Percentiles rank a stretch among this genome's conserved stretches.
Conservation (phyloP, 2,113 vertebrate species). For the Platichthys stellatus region DNA sequence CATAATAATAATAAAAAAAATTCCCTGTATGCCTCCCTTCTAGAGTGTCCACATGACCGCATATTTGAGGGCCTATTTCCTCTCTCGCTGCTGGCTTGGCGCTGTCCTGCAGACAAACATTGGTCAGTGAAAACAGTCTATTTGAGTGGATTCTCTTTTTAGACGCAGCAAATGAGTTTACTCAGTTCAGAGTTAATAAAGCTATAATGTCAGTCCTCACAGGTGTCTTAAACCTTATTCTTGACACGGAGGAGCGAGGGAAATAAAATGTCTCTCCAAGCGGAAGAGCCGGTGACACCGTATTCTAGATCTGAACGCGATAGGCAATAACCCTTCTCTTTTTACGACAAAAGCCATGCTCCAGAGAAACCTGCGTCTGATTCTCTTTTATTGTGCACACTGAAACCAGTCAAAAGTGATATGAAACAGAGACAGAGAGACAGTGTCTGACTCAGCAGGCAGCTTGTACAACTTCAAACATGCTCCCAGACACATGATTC, state of each 20-base stretch:
- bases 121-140: conserved; percentile 77
- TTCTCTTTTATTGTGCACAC: conserved; percentile 15
- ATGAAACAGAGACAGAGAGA: conserved; percentile 33
- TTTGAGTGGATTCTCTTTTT: conserved; percentile 74
- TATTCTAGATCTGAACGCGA: neutral
- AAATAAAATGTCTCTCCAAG: neutral
- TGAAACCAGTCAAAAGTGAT: conserved; percentile 28
- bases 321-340: neutral
- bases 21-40: conserved; percentile 57
- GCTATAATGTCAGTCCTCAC: conserved; percentile 15
- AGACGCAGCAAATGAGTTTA: conserved; percentile 76
- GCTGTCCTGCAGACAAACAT: conserved; percentile 70
- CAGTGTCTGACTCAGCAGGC: conserved; percentile 1
- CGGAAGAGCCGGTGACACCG: neutral
- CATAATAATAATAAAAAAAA: conserved; percentile 53
- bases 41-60: conserved; percentile 62
- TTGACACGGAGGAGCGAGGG: neutral
- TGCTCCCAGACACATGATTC: conserved; percentile 64
- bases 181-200: conserved; percentile 68
- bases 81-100: conserved; percentile 81
- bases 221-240: conserved; percentile 7
- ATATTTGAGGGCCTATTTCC: conserved; percentile 77
- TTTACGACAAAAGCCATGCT: neutral
- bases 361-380: neutral
- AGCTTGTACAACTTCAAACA: conserved; percentile 20